phyloP scores from a whole-genome alignment of 1,140 invertebrate species.

The Caenorhabditis latens region DNA sequence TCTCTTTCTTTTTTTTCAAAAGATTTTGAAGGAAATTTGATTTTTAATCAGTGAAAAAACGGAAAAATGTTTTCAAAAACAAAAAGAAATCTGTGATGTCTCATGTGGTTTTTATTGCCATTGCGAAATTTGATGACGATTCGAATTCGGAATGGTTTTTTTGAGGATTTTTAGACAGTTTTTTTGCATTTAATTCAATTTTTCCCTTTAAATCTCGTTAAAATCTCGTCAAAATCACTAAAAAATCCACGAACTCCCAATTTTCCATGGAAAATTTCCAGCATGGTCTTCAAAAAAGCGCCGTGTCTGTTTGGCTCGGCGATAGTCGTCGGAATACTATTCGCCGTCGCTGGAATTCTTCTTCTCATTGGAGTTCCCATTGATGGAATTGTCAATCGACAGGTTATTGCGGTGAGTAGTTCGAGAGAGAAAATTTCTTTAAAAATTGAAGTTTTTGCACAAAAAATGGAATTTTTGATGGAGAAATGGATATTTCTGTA shows the following conservation, averaged over 20 bases:
- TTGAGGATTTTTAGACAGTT: neutral
- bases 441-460: neutral
- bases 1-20: neutral
- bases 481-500: too few relatives aligned
- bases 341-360: neutral
- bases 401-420: slow-evolving; percentile 29
- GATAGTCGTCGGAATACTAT: neutral
- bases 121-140: too few relatives aligned
- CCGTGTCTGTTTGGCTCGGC: slow-evolving; percentile 34
- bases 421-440: neutral
- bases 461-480: neutral
- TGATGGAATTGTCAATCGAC: slow-evolving; percentile 38
- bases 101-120: too few relatives aligned
- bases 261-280: too few relatives aligned
- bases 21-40: too few relatives aligned
- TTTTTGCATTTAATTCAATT: neutral
- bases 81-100: too few relatives aligned
- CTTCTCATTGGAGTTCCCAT: slow-evolving; percentile 1
- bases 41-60: too few relatives aligned
- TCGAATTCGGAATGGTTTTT: too few relatives aligned
- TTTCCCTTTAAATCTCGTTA: neutral
- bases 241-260: too few relatives aligned
- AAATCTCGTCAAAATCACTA: neutral
- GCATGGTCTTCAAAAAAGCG: slow-evolving; percentile 6
- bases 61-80: too few relatives aligned